Evolutionary conservation across 1,140 invertebrate genomes (phyloP), one percentile per base, ranked within the genome.

Genomic region (Zaprionus kolodkinae): DNA sequence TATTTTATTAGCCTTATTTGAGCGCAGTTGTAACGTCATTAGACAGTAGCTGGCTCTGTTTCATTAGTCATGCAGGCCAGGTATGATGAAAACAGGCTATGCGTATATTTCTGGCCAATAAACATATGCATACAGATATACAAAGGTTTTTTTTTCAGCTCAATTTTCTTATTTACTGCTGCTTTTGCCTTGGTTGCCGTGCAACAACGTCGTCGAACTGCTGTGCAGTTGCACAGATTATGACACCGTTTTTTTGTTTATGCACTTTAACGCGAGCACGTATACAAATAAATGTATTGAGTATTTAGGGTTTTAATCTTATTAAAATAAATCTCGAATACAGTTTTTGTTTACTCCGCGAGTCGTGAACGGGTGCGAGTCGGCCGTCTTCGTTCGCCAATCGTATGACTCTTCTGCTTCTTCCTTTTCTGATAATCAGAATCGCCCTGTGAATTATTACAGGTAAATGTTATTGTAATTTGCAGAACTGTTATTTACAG

Each of bases 1-100:
- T 76, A 73, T 82, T 68, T 79, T 48, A 30, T 67, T 65, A 64
- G 64, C 48, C 45, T 72, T 76, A 65, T 55, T 60, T 87, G 73
- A 78, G 63, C 45, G 43, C 27, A 59, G 33, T 30, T 52, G 48
- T 75, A 72, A 67, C 71, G 61, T 63, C 74, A 77, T 54, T 54
- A 48, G 62, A 38, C 35, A 40, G 27, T 35, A 69, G 70, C 55
- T 69, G 75, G 78, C 40, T 45, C 40, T 45, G 40, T 45, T 73
- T 83, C 79, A 77, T 83, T 86, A 86, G 84, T 86, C 83, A 86
- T 83, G 84, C 84, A 65, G 27, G 59, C 61, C 72, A 82, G 78
- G 83, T 72, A 79, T 79, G 72, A 79, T 79, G 76, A 83, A 73
- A 76, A 71, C 65, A 69, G 38, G 56, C 40, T 63, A 62, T 48